Evolutionary conservation across 2,888 invertebrate genomes (phyloP), one percentile per base, ranked within the genome.

Genomic region (Phengaris alcon): DNA sequence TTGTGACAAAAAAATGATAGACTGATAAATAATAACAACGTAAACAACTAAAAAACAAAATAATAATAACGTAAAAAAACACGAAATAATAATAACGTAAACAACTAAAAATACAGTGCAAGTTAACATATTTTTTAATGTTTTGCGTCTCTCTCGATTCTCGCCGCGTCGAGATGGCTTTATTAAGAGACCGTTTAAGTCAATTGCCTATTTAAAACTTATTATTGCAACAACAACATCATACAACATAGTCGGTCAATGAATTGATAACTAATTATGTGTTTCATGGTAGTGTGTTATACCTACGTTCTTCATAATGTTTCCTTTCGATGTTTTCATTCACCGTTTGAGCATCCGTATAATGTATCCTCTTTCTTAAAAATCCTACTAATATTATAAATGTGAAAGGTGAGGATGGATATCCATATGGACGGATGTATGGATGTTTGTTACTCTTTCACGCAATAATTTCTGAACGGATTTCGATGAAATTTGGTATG

Each of bases 221-320:
- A 59, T 59, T 22, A 59, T 59, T 59, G 59, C 59, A 59, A 22
- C 59, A 59, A 59, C 59, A 22, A 22, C 4, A 57, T 57, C n/a
- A n/a, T 59, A 59, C 59, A 22, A 22, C 9, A 57, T 57, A 57
- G 55, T 59, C 64, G 64, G 35, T 64, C 64, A 64, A 64, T 64
- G 64, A 64, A 35, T 64, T 35, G 64, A 64, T 35, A 64, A 35
- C 12, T 2, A 0, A 35, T 1, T 48, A 64, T 35, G 12, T 64
- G 12, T 64, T 64, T 59, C 15, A 57, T 22, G 22, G 64, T 12
- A 64, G 64, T 12, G 12, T 10, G 2, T 64, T 64, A 35, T 10
- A 64, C 55, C 2, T 55, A n/a, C 55, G 55, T 55, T 12, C 55
- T 55, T n/a, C 59, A 15, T 59, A 9, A 22, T 59, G 4, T 59